Evolutionary conservation across 2,113 vertebrate species (phyloP).

Genomic region (Pitta sordida): DNA sequence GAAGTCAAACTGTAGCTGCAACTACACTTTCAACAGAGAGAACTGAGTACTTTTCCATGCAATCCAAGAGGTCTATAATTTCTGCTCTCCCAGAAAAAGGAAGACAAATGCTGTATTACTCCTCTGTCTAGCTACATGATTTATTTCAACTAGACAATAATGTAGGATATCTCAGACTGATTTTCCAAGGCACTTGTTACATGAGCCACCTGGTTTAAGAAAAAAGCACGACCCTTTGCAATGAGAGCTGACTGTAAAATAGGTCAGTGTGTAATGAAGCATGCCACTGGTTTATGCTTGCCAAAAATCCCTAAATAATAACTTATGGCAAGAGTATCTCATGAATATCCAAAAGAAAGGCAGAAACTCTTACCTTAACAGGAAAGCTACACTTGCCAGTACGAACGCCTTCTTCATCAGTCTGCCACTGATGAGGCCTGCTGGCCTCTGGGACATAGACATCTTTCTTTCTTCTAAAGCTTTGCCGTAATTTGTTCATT

Average conservation of each 20-base stretch:
- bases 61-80: neutral
- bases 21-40: neutral
- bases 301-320: neutral
- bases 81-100: constrained; percentile 12
- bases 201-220: constrained; percentile 7
- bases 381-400: constrained; percentile 96
- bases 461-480: constrained; percentile 99
- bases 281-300: neutral
- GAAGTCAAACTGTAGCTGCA: neutral
- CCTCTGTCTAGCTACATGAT: neutral
- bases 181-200: constrained; percentile 15
- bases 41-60: neutral
- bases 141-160: constrained; percentile 5
- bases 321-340: neutral
- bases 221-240: neutral
- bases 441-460: constrained; percentile 97
- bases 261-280: constrained; percentile 43
- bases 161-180: neutral
- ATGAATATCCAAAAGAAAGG: neutral
- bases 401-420: constrained; percentile 96
- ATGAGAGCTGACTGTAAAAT: constrained; percentile 10
- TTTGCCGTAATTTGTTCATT: constrained; percentile 99
- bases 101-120: neutral
- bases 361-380: constrained; percentile 87
- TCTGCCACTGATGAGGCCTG: constrained; percentile 98